phyloP scores from a whole-genome alignment of 2,113 vertebrate species.

The Microtus montanus region DNA sequence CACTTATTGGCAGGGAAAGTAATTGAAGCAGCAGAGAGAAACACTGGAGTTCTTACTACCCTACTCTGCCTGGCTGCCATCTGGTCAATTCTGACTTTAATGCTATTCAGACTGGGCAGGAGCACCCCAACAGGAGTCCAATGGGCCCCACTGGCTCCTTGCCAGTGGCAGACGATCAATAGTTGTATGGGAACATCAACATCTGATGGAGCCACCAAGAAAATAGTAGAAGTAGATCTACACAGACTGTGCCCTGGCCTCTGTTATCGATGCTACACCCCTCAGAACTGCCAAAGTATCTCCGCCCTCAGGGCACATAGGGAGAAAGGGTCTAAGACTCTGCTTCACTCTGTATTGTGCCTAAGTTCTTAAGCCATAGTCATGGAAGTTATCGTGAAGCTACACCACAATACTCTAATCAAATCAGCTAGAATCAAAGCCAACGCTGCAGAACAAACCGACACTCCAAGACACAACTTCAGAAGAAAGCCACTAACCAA shows the following conservation, averaged over 20 bases:
- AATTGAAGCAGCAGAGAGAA: neutral
- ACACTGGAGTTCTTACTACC: neutral
- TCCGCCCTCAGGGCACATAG: too few relatives aligned
- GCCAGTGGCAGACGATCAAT: neutral
- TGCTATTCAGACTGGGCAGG: neutral
- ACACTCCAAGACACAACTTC: neutral
- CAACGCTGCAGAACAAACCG: neutral
- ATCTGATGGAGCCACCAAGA: too few relatives aligned
- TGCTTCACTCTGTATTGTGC: fast-evolving
- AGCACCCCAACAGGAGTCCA: neutral
- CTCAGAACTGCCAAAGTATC: too few relatives aligned
- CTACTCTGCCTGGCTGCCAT: neutral
- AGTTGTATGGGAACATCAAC: neutral
- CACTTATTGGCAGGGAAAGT: neutral
- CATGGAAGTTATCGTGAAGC: neutral
- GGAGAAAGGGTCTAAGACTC: neutral
- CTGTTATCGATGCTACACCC: neutral
- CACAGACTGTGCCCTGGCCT: neutral
- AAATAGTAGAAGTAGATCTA: neutral
- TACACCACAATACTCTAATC: too few relatives aligned
- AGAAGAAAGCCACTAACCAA: neutral
- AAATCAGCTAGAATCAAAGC: neutral
- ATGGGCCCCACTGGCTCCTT: neutral
- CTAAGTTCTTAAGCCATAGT: neutral
- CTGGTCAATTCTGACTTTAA: neutral